These are phyloP conservation scores for Conops quadrifasciatus DNA, from an alignment of 2,888 invertebrate species.

Conservation along the genomic window DNA sequence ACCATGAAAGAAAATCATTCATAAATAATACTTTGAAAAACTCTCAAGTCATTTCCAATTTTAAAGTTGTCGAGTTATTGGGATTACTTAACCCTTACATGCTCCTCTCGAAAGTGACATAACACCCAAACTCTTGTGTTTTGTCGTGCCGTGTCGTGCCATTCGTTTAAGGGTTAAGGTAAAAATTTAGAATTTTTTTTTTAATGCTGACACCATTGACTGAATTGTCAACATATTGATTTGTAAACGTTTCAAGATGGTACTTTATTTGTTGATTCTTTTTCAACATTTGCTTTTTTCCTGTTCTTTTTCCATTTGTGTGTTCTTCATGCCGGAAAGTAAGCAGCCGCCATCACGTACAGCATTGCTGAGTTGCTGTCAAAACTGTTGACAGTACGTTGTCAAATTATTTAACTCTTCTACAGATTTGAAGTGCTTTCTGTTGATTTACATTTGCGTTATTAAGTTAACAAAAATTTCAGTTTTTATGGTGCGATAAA, in stretches of 20 bases:
- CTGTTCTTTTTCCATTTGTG: neutral
- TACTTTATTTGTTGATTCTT: neutral
- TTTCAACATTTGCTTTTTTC: neutral
- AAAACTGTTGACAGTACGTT: constrained; percentile 22
- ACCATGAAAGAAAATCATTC: too few species aligned
- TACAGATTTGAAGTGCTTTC: constrained; percentile 20
- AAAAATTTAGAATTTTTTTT: constrained; percentile 4
- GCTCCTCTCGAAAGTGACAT: too few species aligned
- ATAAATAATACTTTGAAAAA: too few species aligned
- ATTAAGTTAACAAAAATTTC: too few species aligned
- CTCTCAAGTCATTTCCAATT: too few species aligned
- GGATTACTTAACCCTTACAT: too few species aligned
- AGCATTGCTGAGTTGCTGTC: constrained; percentile 8
- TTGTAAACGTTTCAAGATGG: constrained; percentile 1
- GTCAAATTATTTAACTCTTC: constrained; percentile 11
- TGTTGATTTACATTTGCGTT: neutral
- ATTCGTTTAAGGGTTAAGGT: neutral
- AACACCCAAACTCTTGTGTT: too few species aligned
- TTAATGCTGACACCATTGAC: constrained; percentile 20
- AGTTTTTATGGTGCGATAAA: too few species aligned
- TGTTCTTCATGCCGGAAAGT: neutral
- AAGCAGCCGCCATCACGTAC: too few species aligned
- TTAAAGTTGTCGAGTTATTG: too few species aligned
- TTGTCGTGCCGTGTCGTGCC: too few species aligned
- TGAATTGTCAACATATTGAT: constrained; percentile 32